A percentile compares a stretch with the other conserved stretches of the same genome.
Conservation (phyloP, 2,797 vertebrate species). For the Alectoris magna region DNA sequence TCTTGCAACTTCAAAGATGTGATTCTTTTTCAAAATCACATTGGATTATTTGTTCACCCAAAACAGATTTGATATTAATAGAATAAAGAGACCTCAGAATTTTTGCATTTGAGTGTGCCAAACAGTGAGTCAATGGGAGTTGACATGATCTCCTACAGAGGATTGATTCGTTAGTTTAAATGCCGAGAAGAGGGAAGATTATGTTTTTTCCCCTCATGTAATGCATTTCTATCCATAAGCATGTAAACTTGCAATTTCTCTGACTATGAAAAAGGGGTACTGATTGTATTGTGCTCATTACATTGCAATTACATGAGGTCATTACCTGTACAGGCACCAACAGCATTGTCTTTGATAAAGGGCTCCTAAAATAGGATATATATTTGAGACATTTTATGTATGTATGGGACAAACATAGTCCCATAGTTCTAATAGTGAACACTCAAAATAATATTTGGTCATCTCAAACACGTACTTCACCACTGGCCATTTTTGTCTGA, state of each 20-base stretch:
- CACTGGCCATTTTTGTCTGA: neutral
- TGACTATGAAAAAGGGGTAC: neutral
- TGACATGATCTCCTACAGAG: neutral
- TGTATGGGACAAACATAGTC: neutral
- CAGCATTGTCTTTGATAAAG: neutral
- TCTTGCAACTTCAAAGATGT: neutral
- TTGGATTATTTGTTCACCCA: neutral
- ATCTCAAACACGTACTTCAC: neutral
- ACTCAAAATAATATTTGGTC: neutral
- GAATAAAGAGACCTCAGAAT: neutral
- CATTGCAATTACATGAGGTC: neutral
- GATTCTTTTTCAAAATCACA: neutral
- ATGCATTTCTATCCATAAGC: neutral
- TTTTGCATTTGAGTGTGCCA: neutral
- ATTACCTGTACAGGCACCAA: neutral
- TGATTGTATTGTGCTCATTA: neutral
- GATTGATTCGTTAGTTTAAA: neutral
- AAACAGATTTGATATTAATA: neutral
- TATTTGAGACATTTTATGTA: neutral
- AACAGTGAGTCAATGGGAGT: neutral
- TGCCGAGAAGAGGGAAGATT: neutral
- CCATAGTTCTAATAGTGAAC: neutral
- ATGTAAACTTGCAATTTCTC: neutral
- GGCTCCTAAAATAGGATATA: neutral
- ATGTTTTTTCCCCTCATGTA: neutral